A percentile compares a stretch with the other conserved stretches of the same genome.
Evolutionary conservation across 2,113 vertebrate species (phyloP).

Genomic region (Nesospiza acunhae): DNA sequence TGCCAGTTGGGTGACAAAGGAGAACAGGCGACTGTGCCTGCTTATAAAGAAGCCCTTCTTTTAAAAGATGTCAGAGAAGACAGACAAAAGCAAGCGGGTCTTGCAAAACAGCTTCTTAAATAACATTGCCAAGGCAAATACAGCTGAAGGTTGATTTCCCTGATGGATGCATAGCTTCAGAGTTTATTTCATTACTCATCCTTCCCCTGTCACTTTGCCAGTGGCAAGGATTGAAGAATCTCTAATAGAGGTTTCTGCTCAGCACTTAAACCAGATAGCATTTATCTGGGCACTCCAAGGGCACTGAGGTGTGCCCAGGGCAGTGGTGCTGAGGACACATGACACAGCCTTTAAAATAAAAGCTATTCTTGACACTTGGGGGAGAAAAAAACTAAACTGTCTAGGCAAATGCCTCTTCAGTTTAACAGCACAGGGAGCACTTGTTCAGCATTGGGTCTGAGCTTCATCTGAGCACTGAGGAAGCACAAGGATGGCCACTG

Average conservation of each 20-base stretch:
- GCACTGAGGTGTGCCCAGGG: background rate
- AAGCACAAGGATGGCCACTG: accelerated
- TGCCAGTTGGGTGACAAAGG: background rate
- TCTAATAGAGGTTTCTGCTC: background rate
- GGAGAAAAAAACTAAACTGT: background rate
- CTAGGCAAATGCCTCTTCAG: background rate
- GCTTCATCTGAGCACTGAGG: background rate
- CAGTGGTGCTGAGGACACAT: background rate
- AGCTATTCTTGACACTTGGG: background rate
- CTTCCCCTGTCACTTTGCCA: background rate
- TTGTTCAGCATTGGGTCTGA: background rate
- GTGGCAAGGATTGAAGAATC: background rate
- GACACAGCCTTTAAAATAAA: background rate
- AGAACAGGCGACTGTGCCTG: background rate
- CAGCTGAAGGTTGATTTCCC: background rate
- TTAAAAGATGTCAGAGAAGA: background rate
- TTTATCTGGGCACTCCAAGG: background rate
- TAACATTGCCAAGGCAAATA: background rate
- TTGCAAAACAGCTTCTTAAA: constrained; percentile 2
- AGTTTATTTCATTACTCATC: constrained; percentile 10
- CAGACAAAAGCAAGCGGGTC: background rate
- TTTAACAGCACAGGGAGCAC: background rate
- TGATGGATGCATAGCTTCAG: background rate
- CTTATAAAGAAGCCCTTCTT: background rate
- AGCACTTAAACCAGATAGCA: background rate